Base-by-base conservation (phyloP, 2,888 invertebrate species). In the Argynnis bischoffii region DNA sequence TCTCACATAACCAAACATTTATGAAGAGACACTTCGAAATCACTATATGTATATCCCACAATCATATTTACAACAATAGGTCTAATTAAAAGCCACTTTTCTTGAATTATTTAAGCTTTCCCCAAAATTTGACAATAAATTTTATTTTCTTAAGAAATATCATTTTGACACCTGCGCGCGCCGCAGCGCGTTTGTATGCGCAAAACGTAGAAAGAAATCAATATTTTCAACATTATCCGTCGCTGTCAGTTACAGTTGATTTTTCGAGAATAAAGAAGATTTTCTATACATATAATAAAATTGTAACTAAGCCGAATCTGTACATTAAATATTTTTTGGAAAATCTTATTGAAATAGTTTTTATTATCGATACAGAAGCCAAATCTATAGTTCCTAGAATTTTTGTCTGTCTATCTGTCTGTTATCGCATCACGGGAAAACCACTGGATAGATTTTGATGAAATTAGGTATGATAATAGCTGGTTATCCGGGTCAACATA, bases 91-190 rank as follows among this genome's bases (percentile, higher is more conserved):
- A 16, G 18, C 35, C 35, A 55, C 60, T 55, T 60, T 15, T 48
- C 16, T n/a, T 50, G n/a, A 26, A 15, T 59, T 48, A 59, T 35
- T 46, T 63, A 26, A 57, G 14, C 16, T 57, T 63, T 56, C n/a
- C 51, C 31, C 15, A 21, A 64, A 41, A 55, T 41, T 63, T 60
- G 51, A 57, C 51, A 51, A 55, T 31, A 18, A 51, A 61, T 61
- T 55, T 56, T 54, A 67, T 64, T 65, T 64, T 75, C 70, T 73
- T 77, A 54, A 47, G 54, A 55, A 68, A 60, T 57, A 63, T 63
- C 77, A 82, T 80, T 85, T 85, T 89, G 88, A 89, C 88, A 84
- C 81, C 18, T 86, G 89, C 89, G 90, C 87, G 86, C 89, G 89
- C 85, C 73, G 72, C 66, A 54, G 60, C 69, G 70, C 71, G 60